phyloP scores from a whole-genome alignment of 2,888 invertebrate genomes.

The Vanessa cardui region DNA sequence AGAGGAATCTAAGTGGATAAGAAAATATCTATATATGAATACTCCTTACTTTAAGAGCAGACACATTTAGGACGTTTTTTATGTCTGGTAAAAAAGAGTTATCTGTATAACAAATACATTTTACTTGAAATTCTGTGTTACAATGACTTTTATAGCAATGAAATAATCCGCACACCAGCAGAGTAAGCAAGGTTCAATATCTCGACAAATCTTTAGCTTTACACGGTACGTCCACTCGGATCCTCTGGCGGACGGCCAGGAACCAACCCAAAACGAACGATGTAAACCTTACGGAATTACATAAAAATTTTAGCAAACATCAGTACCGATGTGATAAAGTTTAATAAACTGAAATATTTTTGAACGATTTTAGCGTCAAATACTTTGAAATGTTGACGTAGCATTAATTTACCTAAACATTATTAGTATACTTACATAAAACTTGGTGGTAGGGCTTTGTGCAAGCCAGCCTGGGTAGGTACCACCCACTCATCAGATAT shows the following conservation, averaged over 20 bases:
- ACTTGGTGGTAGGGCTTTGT: too few relatives aligned
- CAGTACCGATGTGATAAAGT: neutral
- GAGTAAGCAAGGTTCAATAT: constrained; percentile 14
- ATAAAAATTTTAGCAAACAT: constrained; percentile 26
- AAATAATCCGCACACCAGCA: constrained; percentile 8
- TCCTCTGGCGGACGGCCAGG: constrained; percentile 36
- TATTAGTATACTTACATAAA: too few relatives aligned
- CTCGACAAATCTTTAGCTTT: constrained; percentile 15
- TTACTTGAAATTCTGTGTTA: neutral
- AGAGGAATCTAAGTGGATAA: too few relatives aligned
- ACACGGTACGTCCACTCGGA: constrained; percentile 29
- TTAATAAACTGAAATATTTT: neutral
- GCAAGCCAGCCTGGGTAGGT: too few relatives aligned
- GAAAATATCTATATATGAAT: too few relatives aligned
- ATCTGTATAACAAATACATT: neutral
- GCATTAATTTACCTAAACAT: too few relatives aligned
- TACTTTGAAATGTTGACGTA: too few relatives aligned
- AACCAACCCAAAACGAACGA: constrained; percentile 36
- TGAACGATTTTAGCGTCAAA: neutral
- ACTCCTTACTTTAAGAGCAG: too few relatives aligned
- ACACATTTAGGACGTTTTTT: too few relatives aligned
- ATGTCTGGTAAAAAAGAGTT: too few relatives aligned
- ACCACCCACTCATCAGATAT: too few relatives aligned
- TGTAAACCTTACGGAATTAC: constrained; percentile 25
- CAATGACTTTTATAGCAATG: constrained; percentile 1